Evolutionary conservation across 1,140 invertebrate species (phyloP).

Genomic region (Drosophila erecta): DNA sequence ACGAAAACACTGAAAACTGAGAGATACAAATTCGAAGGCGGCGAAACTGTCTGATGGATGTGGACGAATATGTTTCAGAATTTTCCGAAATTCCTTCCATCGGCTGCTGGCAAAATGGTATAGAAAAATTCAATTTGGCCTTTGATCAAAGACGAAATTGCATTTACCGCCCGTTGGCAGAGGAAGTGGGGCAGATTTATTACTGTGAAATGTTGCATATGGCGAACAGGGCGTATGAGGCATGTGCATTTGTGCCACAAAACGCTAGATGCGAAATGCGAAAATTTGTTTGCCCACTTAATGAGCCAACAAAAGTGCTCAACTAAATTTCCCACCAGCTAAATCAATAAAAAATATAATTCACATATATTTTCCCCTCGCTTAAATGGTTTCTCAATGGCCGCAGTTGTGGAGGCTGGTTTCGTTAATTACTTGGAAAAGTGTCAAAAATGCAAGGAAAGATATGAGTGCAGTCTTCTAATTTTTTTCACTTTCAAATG

Average conservation of each 20-base stretch:
- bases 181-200: slow-evolving; percentile 26
- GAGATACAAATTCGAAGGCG: slow-evolving; percentile 25
- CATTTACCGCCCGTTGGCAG: slow-evolving; percentile 5
- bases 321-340: slow-evolving; percentile 31
- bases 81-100: slow-evolving; percentile 30
- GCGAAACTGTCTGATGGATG: slow-evolving; percentile 27
- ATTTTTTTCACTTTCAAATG: slow-evolving; percentile 2
- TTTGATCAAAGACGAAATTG: slow-evolving; percentile 46
- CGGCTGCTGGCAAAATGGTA: slow-evolving; percentile 4
- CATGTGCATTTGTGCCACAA: slow-evolving; percentile 27
- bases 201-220: slow-evolving; percentile 48
- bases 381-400: slow-evolving; percentile 44
- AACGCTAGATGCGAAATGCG: slow-evolving; percentile 5
- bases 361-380: neutral
- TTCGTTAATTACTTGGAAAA: slow-evolving; percentile 63
- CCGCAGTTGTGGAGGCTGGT: neutral
- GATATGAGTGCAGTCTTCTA: slow-evolving; percentile 3
- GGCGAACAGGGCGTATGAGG: slow-evolving; percentile 45
- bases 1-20: slow-evolving; percentile 15
- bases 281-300: neutral
- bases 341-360: slow-evolving; percentile 70
- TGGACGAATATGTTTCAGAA: slow-evolving; percentile 39
- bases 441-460: slow-evolving; percentile 27
- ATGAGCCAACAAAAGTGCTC: no score
- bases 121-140: slow-evolving; percentile 43